Evolutionary conservation across 2,797 vertebrate genomes (phyloP), one percentile per base, ranked within the genome.

Genomic region (Odontamblyopus rebecca): DNA sequence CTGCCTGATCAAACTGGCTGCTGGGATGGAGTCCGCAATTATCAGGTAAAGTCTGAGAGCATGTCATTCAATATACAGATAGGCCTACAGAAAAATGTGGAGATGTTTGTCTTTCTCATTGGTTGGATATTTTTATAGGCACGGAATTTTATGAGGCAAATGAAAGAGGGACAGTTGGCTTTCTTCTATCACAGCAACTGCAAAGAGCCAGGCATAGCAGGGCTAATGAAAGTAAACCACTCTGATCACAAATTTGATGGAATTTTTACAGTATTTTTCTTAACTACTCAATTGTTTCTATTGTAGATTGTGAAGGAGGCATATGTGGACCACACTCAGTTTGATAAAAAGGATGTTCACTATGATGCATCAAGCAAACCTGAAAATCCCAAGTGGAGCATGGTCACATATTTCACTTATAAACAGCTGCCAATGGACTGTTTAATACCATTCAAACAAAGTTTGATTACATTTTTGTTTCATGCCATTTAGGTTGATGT

Each of bases 181-280:
- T 99, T 99, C 91, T 99, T 99, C 90, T 99, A 99, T 88, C 98
- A 99, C 89, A 99, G 98, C 81, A 99, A 99, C 93, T 99, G 98
- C 82, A 99, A 97, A 85, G 95, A 96, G 64, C 98, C 97, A 0
- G 98, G 98, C 26, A 94, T 99, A 0, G 96, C 93, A 57, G 98
- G 94, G 66, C 71, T 98, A 38, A 91, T 98, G 82, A 95, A 95
- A 93, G 98, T 97, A 57, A 91, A 85, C 13, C 11, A 1, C 9
- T 26, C 8, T 72, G 27, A 67, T 67, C 50, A 29, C 5, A 38
- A 38, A 38, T 38, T 13, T 6, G 2, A 1, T 6, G 7, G 48
- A 2, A 53, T 30, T 6, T 18, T 26, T 44, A 11, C 32, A 32
- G 57, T 63, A 64, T 41, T 18, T 5, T n/a, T 44, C 6, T 16